Conservation (phyloP, 2,113 vertebrate species). For the Stercorarius parasiticus region DNA sequence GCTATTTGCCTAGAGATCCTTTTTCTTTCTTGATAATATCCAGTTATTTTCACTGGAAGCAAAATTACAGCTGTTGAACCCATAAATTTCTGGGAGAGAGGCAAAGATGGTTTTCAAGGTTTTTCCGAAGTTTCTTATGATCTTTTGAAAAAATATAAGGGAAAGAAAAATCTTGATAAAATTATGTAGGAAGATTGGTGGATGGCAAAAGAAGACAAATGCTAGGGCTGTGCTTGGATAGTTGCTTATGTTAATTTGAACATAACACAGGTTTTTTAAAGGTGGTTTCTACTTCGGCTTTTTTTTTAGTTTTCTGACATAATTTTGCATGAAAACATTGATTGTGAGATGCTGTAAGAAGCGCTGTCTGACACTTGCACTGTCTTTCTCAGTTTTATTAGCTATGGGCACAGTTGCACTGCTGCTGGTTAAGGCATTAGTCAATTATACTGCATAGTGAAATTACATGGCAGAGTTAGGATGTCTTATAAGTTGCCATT, state of each 20-base stretch:
- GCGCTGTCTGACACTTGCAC: neutral
- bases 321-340: neutral
- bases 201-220: neutral
- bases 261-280: neutral
- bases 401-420: rapidly evolving
- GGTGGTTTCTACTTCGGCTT: neutral
- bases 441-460: neutral
- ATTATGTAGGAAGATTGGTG: neutral
- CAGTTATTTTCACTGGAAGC: neutral
- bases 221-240: neutral
- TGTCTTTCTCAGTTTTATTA: neutral
- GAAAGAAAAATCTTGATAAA: neutral
- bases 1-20: neutral
- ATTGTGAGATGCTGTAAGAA: neutral
- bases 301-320: neutral
- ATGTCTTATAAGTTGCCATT: neutral
- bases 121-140: neutral
- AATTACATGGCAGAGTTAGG: neutral
- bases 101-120: neutral
- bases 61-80: neutral
- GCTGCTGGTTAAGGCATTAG: neutral
- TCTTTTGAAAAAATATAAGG: neutral
- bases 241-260: neutral
- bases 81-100: neutral
- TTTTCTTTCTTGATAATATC: neutral